Base-by-base conservation (phyloP, 2,797 vertebrate species). In the Urosaurus nigricauda region DNA sequence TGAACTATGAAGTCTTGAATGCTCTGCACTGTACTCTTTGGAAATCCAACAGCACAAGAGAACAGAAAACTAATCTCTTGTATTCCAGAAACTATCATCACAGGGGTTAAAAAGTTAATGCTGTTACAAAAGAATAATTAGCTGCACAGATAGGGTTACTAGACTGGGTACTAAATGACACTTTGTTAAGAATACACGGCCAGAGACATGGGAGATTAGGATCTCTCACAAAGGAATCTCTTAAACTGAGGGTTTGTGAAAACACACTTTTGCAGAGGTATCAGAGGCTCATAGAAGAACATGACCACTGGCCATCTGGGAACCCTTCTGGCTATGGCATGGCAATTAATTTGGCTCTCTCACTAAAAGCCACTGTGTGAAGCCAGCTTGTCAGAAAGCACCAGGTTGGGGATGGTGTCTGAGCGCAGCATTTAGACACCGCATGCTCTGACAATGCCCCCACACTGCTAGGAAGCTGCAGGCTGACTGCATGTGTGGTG, bases 51-150 rank as follows among this genome's bases (percentile, higher is more conserved):
- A 78, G 84, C 4, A 56, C 29, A 17, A 32, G 11, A 81, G 53
- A 91, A 47, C 51, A 56, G 73, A 78, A 70, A 56, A 43, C 11
- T 21, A 51, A n/a, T 4, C 32, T 60, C 8, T 75, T 63, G 74
- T 5, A 35, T 24, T 91, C 43, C 47, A 84, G 82, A 53, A 32
- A 89, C 35, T 35, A 73, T 78, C 84, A 70, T 85, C 51, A 47
- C 51, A 60, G 77, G 43, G 86, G 91, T 84, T 53, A 87, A 89
- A 51, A 81, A 92, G 24, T 88, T 77, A 91, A 90, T 65, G 37
- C n/a, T 43, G 5, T 29, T 68, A 78, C 71, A 86, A 78, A 89
- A 87, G 35, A 88, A 86, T 53, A 35, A 88, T 73, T 78, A 51
- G 29, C 53, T 32, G 68, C 13, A 81, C 17, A 2, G 47, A 40